Conservation (phyloP, 2,888 invertebrate species). For the Erpobdella octoculata region DNA sequence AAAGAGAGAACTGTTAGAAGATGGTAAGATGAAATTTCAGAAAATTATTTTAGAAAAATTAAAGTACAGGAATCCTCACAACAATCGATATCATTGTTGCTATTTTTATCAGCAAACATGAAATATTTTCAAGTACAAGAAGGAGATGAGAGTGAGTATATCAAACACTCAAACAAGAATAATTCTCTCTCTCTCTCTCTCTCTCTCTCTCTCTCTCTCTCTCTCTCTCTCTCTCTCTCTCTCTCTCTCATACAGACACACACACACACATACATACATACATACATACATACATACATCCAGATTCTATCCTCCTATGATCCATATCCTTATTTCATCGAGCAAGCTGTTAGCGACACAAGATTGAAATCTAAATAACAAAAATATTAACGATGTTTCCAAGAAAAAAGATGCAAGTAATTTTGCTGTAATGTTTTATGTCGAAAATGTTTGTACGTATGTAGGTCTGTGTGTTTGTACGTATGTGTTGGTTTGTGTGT, state of each 20-base stretch:
- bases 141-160: background rate
- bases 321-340: no score
- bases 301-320: no score
- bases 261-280: background rate
- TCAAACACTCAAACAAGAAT: background rate
- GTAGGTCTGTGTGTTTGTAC: background rate
- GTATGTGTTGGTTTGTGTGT: no score
- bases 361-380: no score
- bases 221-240: constrained; percentile 13
- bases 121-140: no score
- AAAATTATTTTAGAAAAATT: no score
- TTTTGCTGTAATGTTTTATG: background rate
- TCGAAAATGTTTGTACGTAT: background rate
- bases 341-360: no score
- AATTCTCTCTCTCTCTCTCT: constrained; percentile 1
- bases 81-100: no score
- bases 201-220: constrained; percentile 14
- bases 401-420: background rate
- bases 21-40: no score
- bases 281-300: background rate
- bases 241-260: constrained; percentile 6
- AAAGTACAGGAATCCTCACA: no score
- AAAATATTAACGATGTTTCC: background rate
- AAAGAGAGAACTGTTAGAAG: no score
- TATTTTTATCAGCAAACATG: no score